Percentiles rank a stretch among this genome's conserved stretches.
Conservation (phyloP, 2,797 vertebrate genomes). For the Enteromius thamalakanensis region DNA sequence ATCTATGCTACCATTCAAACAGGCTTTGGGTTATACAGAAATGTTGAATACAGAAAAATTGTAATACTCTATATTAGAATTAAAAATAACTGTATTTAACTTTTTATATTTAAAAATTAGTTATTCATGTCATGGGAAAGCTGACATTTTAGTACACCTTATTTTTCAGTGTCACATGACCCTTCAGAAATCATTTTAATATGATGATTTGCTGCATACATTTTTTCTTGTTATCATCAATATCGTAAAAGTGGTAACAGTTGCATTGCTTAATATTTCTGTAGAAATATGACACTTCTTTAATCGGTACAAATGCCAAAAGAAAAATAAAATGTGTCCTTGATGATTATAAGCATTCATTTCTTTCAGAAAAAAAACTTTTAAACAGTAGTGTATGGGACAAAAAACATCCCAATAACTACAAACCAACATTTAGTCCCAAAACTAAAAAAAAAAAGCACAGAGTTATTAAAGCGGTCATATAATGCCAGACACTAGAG, state of each 20-base stretch:
- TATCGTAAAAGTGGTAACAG: background rate
- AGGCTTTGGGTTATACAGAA: background rate
- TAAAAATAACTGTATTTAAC: background rate
- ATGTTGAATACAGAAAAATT: background rate
- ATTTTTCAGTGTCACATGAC: background rate
- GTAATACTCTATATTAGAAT: background rate
- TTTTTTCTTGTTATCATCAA: background rate
- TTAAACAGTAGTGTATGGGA: background rate
- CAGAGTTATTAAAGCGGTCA: background rate
- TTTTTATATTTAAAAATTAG: no score
- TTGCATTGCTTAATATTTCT: background rate
- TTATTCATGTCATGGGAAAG: background rate
- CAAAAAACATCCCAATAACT: no score
- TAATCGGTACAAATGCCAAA: background rate
- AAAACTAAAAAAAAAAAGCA: no score
- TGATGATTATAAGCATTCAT: background rate
- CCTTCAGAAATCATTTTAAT: background rate
- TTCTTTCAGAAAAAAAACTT: background rate
- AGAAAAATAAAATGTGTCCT: background rate
- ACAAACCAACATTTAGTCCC: no score
- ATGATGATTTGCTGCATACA: background rate
- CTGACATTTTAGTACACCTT: background rate
- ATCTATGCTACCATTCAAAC: background rate
- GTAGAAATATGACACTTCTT: background rate
- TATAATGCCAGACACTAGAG: no score